These are phyloP conservation scores for Enteromius fasciolatus DNA, from an alignment of 2,797 vertebrate species.

Conservation along the genomic window DNA sequence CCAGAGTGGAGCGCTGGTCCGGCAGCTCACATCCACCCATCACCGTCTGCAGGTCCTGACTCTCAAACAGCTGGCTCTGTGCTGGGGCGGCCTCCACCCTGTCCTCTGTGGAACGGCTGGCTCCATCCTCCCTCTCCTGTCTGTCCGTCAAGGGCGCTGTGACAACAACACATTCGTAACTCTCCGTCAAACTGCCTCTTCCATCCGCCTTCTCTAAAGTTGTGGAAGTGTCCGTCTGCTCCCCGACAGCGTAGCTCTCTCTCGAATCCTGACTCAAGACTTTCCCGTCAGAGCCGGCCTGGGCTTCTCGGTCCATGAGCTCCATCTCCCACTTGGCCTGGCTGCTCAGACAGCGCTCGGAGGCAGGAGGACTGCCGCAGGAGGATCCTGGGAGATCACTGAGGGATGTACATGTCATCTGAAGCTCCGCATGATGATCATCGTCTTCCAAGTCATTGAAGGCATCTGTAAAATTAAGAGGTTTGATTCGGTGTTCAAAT, in stretches of 20 bases:
- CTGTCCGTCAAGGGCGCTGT: constrained; percentile 62
- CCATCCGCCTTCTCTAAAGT: constrained; percentile 11
- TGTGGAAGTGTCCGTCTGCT: constrained; percentile 61
- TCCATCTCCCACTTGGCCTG: constrained; percentile 75
- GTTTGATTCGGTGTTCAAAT: background rate
- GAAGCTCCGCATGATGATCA: constrained; percentile 45
- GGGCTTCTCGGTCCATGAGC: constrained; percentile 62
- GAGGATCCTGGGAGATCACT: constrained; percentile 54
- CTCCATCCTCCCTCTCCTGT: constrained; percentile 53
- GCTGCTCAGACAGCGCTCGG: constrained; percentile 47
- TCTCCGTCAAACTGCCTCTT: constrained; percentile 25
- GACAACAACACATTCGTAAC: constrained; percentile 68
- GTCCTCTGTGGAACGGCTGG: background rate
- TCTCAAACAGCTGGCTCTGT: constrained; percentile 76
- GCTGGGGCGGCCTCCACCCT: constrained; percentile 63
- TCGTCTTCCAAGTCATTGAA: constrained; percentile 60
- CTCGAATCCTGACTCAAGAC: constrained; percentile 42
- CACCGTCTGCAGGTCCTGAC: constrained; percentile 80
- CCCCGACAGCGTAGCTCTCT: constrained; percentile 55
- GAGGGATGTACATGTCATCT: constrained; percentile 41
- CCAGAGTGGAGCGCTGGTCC: constrained; percentile 76
- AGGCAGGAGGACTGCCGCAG: constrained; percentile 51
- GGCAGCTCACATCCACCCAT: constrained; percentile 81
- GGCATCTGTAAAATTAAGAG: constrained; percentile 61
- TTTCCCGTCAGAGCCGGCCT: constrained; percentile 41